These are phyloP conservation scores for Plutomurus gul DNA, from an alignment of 1,140 invertebrate genomes.

Conservation along the genomic window DNA sequence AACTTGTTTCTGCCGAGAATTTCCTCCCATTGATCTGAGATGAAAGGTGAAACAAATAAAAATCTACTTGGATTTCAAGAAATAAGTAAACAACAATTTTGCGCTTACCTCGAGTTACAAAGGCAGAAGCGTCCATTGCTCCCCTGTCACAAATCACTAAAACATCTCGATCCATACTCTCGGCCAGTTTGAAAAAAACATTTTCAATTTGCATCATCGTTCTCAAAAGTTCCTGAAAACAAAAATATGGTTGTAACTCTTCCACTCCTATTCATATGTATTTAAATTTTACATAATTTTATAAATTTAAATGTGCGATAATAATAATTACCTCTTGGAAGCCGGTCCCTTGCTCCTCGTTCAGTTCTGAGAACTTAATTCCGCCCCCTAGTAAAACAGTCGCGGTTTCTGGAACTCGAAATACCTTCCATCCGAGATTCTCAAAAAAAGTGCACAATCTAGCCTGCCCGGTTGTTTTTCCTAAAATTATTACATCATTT, in stretches of 20 bases:
- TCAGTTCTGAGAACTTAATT: slow-evolving; percentile 60
- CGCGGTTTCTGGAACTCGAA: slow-evolving; percentile 97
- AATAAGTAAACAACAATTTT: too few relatives aligned
- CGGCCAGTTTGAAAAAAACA: slow-evolving; percentile 91
- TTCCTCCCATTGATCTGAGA: slow-evolving; percentile 88
- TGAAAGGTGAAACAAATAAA: too few relatives aligned
- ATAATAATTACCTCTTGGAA: slow-evolving; percentile 76
- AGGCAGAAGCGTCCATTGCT: slow-evolving; percentile 96
- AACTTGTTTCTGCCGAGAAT: slow-evolving; percentile 87
- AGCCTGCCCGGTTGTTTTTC: slow-evolving; percentile 93
- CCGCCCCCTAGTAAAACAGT: slow-evolving; percentile 84
- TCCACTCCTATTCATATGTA: too few relatives aligned
- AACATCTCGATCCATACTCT: slow-evolving; percentile 80
- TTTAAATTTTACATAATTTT: too few relatives aligned
- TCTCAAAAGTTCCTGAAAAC: slow-evolving; percentile 83
- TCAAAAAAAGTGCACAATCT: slow-evolving; percentile 97
- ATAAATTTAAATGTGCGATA: neutral
- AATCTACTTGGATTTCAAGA: neutral
- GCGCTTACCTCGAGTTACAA: slow-evolving; percentile 83
- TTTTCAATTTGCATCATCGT: slow-evolving; percentile 99
- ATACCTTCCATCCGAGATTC: slow-evolving; percentile 99
- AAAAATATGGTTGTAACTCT: too few relatives aligned
- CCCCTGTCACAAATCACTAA: slow-evolving; percentile 98
- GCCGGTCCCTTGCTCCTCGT: slow-evolving; percentile 61
- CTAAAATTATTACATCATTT: neutral